Conservation (phyloP, 2,888 invertebrate genomes). For the Tenthredo livida region DNA sequence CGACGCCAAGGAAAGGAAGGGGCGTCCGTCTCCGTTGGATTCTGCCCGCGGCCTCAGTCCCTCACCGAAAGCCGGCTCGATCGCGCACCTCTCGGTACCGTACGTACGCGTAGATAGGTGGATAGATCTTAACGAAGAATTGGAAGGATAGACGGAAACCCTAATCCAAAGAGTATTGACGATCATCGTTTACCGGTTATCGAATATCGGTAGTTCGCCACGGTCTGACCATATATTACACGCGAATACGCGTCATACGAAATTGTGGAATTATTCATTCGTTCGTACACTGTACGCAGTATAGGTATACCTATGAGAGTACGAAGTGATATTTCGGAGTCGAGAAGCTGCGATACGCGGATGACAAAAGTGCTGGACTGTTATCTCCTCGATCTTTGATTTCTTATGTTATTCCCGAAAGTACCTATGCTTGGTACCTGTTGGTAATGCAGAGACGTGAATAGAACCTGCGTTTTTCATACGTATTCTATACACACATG, state of each 20-base stretch:
- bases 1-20: conserved; percentile 51
- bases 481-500: neutral
- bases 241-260: too few species aligned
- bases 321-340: too few species aligned
- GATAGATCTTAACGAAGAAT: neutral
- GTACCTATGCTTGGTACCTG: neutral
- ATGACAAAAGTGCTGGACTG: neutral
- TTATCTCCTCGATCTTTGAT: neutral
- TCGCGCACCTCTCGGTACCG: conserved; percentile 57
- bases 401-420: neutral
- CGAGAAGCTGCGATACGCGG: too few species aligned
- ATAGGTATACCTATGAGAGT: too few species aligned
- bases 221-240: too few species aligned
- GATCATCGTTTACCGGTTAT: too few species aligned
- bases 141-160: too few species aligned
- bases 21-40: conserved; percentile 35
- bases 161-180: neutral
- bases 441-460: neutral
- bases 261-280: too few species aligned
- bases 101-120: neutral
- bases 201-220: too few species aligned
- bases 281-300: too few species aligned
- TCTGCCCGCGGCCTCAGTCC: conserved; percentile 61
- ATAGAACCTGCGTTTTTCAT: neutral
- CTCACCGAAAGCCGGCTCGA: conserved; percentile 66